A percentile compares a stretch with the other conserved stretches of the same genome.
These are phyloP conservation scores for Tor tambroides DNA, from an alignment of 2,113 vertebrate genomes.

Conservation along the genomic window DNA sequence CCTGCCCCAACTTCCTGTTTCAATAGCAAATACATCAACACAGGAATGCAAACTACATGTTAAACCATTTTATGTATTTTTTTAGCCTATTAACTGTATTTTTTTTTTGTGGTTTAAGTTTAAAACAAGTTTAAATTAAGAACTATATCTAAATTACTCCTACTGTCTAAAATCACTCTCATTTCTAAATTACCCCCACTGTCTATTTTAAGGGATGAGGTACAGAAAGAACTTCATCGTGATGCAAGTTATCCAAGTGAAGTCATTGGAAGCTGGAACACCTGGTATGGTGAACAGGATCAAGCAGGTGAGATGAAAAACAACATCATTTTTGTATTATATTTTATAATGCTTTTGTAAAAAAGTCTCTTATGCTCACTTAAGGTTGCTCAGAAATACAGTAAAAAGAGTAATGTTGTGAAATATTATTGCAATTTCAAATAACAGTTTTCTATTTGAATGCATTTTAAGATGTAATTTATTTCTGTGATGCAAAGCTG, in stretches of 20 bases:
- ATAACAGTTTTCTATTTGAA: not conserved
- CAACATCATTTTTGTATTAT: not conserved
- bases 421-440: not conserved
- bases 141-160: not conserved
- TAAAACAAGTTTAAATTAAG: not conserved
- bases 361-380: not conserved
- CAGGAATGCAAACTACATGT: not conserved
- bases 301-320: slow-evolving; percentile 85
- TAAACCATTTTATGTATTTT: not conserved
- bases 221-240: slow-evolving; percentile 85
- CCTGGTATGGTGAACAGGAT: slow-evolving; percentile 96
- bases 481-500: not conserved
- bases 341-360: not conserved
- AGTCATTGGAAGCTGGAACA: slow-evolving; percentile 96
- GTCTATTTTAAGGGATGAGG: slow-evolving; percentile 77
- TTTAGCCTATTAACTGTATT: not conserved
- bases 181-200: not conserved
- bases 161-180: too few relatives aligned
- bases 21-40: not conserved
- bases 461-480: not conserved
- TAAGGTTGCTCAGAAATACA: not conserved
- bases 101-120: not conserved
- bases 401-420: not conserved
- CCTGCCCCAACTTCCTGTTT: not conserved
- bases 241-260: slow-evolving; percentile 90